Evolutionary conservation across 2,888 invertebrate species (phyloP).

Genomic region (Antitype chi): DNA sequence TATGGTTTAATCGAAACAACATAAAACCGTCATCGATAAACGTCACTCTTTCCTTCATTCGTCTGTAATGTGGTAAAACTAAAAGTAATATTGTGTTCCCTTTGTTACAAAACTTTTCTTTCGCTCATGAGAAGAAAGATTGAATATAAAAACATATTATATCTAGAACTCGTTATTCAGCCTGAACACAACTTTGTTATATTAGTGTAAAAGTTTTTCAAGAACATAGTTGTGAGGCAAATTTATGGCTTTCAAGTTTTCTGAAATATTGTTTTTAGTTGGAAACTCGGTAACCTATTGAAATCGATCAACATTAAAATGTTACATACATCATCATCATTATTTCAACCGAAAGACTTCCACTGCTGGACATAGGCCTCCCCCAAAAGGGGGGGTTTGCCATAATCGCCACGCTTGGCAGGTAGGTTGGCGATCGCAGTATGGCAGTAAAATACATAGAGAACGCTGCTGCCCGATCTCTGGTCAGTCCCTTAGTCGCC

Average conservation of each 20-base stretch:
- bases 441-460: too few relatives aligned
- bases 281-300: constrained; percentile 9
- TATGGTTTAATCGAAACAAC: neutral
- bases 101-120: neutral
- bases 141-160: constrained; percentile 27
- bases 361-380: too few relatives aligned
- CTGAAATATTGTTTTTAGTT: constrained; percentile 20
- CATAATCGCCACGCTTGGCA: too few relatives aligned
- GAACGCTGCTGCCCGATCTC: too few relatives aligned
- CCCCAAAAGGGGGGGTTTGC: too few relatives aligned
- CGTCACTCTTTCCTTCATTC: neutral
- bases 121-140: constrained; percentile 9
- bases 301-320: constrained; percentile 25
- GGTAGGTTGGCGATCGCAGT: too few relatives aligned
- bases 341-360: too few relatives aligned
- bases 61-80: neutral
- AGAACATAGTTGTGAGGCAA: constrained; percentile 42
- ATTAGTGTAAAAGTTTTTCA: constrained; percentile 53
- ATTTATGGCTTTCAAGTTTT: constrained; percentile 44
- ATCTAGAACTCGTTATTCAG: constrained; percentile 16
- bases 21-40: neutral
- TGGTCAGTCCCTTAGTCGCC: too few relatives aligned
- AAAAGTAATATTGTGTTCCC: constrained; percentile 1
- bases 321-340: too few relatives aligned
- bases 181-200: constrained; percentile 46